Evolutionary conservation across 2,113 vertebrate genomes (phyloP).

Genomic region (Anguilla japonica): DNA sequence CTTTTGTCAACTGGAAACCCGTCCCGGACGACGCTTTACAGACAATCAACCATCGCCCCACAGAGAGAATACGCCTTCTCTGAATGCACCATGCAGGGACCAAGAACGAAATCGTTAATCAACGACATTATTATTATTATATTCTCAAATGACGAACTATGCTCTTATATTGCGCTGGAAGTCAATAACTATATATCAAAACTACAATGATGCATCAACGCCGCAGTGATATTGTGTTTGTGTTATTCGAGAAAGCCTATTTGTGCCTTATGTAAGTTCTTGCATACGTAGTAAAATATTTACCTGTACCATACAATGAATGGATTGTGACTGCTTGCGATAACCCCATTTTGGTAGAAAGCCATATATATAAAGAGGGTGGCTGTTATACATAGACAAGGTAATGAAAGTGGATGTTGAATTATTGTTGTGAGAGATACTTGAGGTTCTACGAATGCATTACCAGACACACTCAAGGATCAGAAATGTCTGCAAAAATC

Average conservation of each 20-base stretch:
- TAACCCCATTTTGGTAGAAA: neutral
- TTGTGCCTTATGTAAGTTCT: neutral
- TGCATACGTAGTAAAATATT: neutral
- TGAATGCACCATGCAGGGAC: neutral
- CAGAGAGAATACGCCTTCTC: neutral
- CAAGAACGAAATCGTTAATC: neutral
- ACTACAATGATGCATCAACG: too few species aligned
- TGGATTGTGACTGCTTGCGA: neutral
- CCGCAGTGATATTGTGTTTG: too few species aligned
- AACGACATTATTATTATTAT: too few species aligned
- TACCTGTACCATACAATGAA: neutral
- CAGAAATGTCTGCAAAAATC: neutral
- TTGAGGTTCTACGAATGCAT: neutral
- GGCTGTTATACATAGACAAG: neutral
- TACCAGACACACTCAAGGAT: neutral
- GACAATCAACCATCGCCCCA: too few species aligned
- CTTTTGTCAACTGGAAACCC: too few species aligned
- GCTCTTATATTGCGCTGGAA: too few species aligned
- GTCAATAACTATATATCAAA: too few species aligned
- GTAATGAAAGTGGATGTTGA: neutral
- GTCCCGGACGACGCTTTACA: too few species aligned
- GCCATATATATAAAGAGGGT: neutral
- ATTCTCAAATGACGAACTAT: too few species aligned
- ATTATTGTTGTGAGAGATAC: neutral
- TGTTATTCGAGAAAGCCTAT: neutral